Base-by-base conservation (phyloP, 2,797 vertebrate genomes). In the Scomberomorus guttatus region DNA sequence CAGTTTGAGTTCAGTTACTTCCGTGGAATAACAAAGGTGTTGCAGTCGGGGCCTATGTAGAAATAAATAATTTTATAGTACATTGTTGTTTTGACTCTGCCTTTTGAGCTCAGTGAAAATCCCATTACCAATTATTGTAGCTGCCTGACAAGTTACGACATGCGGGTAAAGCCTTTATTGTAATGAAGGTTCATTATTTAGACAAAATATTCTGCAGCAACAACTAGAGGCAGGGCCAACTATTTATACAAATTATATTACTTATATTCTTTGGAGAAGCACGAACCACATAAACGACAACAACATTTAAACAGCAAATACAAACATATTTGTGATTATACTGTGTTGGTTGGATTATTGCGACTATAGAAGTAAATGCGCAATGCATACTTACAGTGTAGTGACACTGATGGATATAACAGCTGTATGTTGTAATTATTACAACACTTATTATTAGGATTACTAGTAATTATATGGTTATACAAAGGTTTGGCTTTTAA, bases 71-170 rank as follows among this genome's bases (percentile, higher is more conserved):
- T 81, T 84, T 82, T 61, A 79, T 56, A 73, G 50, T 74, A 24
- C 46, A 48, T 52, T 44, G 44, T 46, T 84, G 68, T 87, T 89
- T 83, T 85, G 77, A 83, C 80, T 89, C 70, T 60, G 82, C 75
- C 82, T 87, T 81, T 70, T 81, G 82, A 88, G 81, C 80, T 80
- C 77, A 82, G 80, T 78, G 72, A 87, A 93, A 94, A 91, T 83
- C 84, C 83, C 77, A 83, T 88, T 71, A 89, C 76, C 75, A 89
- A 90, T 93, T 90, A 91, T 75, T 76, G 72, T 75, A 72, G 83
- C 84, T 51, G 77, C 70, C 72, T 92, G 85, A 86, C 79, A 90
- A 87, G 84, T 85, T 78, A 83, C 78, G 82, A 88, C 84, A 74
- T 55, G 69, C 80, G 81, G 83, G 65, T 61, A 73, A 80, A 73